Evolutionary conservation across 2,797 vertebrate species (phyloP).

Genomic region (Thunnus albacares): DNA sequence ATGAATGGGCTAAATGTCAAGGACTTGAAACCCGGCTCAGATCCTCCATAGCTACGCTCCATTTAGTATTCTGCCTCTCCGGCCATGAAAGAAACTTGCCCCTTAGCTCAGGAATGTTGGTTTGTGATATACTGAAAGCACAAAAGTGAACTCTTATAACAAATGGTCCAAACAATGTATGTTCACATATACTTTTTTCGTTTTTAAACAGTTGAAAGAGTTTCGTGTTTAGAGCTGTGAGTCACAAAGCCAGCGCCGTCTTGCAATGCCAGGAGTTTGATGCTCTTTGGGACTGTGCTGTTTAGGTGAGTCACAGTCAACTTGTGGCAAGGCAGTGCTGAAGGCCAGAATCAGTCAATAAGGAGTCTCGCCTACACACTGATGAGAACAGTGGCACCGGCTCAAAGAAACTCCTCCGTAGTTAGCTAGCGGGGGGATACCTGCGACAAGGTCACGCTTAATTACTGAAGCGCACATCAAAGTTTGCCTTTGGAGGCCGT

Average conservation of each 20-base stretch:
- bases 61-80: constrained; percentile 72
- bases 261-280: constrained; percentile 39
- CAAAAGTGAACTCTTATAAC: constrained; percentile 19
- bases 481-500: constrained; percentile 79
- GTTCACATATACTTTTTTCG: neutral
- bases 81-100: constrained; percentile 51
- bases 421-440: constrained; percentile 68
- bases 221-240: constrained; percentile 26
- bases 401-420: constrained; percentile 74
- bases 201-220: constrained; percentile 38
- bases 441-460: constrained; percentile 81
- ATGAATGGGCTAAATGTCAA: constrained; percentile 86
- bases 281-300: constrained; percentile 52
- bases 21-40: constrained; percentile 80
- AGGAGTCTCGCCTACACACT: constrained; percentile 63
- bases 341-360: constrained; percentile 70
- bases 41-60: constrained; percentile 68
- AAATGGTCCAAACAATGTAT: constrained; percentile 40
- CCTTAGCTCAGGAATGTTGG: constrained; percentile 51
- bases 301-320: constrained; percentile 70
- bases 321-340: constrained; percentile 53
- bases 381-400: constrained; percentile 67
- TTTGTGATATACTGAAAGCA: constrained; percentile 38
- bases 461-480: constrained; percentile 80
- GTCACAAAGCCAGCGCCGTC: constrained; percentile 35